Percentiles rank a stretch among this genome's conserved stretches.
Evolutionary conservation across 2,888 invertebrate species (phyloP).

Genomic region (Oasisia sp.): DNA sequence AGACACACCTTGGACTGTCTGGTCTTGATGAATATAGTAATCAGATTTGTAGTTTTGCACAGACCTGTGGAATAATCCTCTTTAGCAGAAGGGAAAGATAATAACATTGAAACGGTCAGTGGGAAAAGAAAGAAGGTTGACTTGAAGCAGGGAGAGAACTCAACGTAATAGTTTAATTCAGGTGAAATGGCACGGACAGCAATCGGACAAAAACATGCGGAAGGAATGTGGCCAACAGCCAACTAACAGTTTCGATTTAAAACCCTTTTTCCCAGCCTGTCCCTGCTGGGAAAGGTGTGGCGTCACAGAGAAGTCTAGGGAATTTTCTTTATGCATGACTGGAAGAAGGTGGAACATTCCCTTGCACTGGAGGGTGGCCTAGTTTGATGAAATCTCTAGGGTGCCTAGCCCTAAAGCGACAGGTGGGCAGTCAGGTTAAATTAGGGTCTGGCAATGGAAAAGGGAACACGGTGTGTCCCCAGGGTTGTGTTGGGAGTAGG

Average conservation of each 20-base stretch:
- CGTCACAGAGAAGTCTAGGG: neutral
- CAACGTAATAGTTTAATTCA: neutral
- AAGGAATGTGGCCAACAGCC: neutral
- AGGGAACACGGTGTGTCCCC: neutral
- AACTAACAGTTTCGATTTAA: neutral
- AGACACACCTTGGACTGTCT: neutral
- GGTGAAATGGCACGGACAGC: neutral
- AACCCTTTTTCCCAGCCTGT: neutral
- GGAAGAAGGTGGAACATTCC: neutral
- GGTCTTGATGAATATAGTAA: neutral
- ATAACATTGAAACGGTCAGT: neutral
- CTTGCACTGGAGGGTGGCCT: neutral
- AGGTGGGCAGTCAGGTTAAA: neutral
- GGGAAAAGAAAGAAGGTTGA: neutral
- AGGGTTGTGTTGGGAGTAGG: neutral
- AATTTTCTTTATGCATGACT: neutral
- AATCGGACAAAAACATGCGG: neutral
- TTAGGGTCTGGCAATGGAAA: neutral
- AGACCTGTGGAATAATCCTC: neutral
- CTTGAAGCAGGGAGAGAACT: neutral
- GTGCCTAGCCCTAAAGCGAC: neutral
- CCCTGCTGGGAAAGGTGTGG: neutral
- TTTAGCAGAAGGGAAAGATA: neutral
- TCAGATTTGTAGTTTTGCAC: neutral
- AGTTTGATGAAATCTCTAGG: conserved; percentile 1